Conservation (phyloP, 2,888 invertebrate species). For the Congeria kusceri region DNA sequence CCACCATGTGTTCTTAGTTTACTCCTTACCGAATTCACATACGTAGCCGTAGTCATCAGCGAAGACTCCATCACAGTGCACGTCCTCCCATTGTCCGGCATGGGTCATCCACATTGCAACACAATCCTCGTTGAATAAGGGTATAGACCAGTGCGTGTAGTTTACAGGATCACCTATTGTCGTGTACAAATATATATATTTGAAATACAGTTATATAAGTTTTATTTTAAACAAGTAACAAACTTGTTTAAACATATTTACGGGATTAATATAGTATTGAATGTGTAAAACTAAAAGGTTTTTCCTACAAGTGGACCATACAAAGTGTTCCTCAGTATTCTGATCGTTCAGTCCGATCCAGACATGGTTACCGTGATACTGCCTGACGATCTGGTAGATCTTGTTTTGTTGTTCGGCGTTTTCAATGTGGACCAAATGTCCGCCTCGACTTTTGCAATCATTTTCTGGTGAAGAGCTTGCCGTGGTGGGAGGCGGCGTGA, state of each 20-base stretch:
- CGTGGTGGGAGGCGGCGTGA: background rate
- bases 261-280: too few relatives aligned
- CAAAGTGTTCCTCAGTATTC: background rate
- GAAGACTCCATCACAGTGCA: background rate
- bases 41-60: background rate
- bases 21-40: background rate
- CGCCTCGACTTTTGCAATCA: background rate
- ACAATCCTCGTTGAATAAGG: background rate
- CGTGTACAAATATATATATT: background rate
- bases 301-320: background rate
- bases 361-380: constrained; percentile 1
- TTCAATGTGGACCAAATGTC: background rate
- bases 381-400: background rate
- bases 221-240: too few relatives aligned
- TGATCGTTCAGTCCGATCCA: constrained; percentile 3
- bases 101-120: background rate
- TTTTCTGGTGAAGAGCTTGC: constrained; percentile 2
- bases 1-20: background rate
- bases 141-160: background rate
- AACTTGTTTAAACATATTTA: too few relatives aligned
- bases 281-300: background rate
- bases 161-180: background rate
- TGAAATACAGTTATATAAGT: background rate
- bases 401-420: background rate
- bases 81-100: constrained; percentile 1